Conservation (phyloP, 2,113 vertebrate species). For the Oncorhynchus clarkii region DNA sequence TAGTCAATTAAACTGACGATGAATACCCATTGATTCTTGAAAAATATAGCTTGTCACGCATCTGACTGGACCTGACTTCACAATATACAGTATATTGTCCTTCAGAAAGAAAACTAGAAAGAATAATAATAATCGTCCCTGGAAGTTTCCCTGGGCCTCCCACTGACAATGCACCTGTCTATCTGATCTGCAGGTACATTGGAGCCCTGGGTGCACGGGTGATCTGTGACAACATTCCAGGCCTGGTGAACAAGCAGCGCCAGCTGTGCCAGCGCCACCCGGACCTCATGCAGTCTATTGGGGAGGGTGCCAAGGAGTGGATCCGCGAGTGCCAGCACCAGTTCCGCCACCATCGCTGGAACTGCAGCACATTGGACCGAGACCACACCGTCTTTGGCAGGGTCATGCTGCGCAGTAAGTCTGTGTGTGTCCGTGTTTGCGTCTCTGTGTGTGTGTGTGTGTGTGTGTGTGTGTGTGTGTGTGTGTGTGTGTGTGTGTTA, state of each 20-base stretch:
- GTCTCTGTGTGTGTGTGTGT: background rate
- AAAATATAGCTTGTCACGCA: too few relatives aligned
- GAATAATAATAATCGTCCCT: too few relatives aligned
- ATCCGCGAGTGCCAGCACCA: slow-evolving; percentile 87
- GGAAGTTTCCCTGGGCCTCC: too few relatives aligned
- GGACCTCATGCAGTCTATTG: slow-evolving; percentile 83
- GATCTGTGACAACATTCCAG: slow-evolving; percentile 84
- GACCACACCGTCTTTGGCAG: slow-evolving; percentile 74
- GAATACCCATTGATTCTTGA: too few relatives aligned
- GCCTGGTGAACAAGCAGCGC: slow-evolving; percentile 76
- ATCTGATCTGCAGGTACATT: background rate
- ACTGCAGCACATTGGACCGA: slow-evolving; percentile 86
- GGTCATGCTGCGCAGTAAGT: slow-evolving; percentile 86
- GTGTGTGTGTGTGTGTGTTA: too few relatives aligned
- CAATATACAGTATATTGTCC: too few relatives aligned
- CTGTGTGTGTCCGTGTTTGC: background rate
- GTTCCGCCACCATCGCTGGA: slow-evolving; percentile 85
- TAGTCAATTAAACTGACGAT: too few relatives aligned
- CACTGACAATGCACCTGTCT: background rate
- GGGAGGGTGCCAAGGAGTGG: slow-evolving; percentile 81
- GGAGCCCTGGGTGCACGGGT: slow-evolving; percentile 1
- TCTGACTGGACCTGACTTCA: too few relatives aligned
- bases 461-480: too few relatives aligned
- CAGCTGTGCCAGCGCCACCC: slow-evolving; percentile 86
- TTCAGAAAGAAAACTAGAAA: too few relatives aligned